Evolutionary conservation across 2,888 invertebrate genomes (phyloP), one percentile per base, ranked within the genome.

Genomic region (Crossocerus cetratus): DNA sequence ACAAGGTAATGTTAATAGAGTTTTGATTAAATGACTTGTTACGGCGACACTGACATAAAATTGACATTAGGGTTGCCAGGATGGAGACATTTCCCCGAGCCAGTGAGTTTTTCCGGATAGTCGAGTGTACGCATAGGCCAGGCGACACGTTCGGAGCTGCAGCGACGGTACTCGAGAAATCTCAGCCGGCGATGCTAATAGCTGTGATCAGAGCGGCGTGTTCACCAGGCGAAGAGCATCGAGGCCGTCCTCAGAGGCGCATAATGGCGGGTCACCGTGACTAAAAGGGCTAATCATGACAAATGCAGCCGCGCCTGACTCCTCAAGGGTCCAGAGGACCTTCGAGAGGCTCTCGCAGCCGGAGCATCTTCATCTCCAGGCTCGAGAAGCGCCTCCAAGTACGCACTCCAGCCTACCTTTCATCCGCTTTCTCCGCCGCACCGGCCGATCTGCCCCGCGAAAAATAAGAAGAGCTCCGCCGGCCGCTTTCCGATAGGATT

Each of bases 201-300:
- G 79, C 74, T 64, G 62, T 69, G 82, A 69, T 77, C 72, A 70
- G 65, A 63, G 53, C 32, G 32, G 32, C 32, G 8, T n/a, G 62
- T 65, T 72, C 66, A 64, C 44, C 65, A 43, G 23, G 64, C 55
- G n/a, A 70, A 69, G 57, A 59, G 70, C 66, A 32, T 32, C 32
- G 32, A 32, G 32, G n/a, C n/a, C n/a, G n/a, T n/a, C n/a, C 72
- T 68, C 59, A 74, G 72, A 76, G 77, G 76, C 67, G 82, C 78
- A 82, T 84, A 85, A 83, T 76, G 84, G 78, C 77, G 84, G 85
- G 83, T 84, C 83, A 85, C 85, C 86, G 84, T 88, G 86, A 88
- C 88, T 87, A 88, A 88, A 87, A 84, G 83, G 85, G 83, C 87
- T 88, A 88, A 88, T 88, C 88, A 85, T 88, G 88, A 88, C 86